Base-by-base conservation (phyloP, 2,797 vertebrate genomes). In the Euthynnus affinis region DNA sequence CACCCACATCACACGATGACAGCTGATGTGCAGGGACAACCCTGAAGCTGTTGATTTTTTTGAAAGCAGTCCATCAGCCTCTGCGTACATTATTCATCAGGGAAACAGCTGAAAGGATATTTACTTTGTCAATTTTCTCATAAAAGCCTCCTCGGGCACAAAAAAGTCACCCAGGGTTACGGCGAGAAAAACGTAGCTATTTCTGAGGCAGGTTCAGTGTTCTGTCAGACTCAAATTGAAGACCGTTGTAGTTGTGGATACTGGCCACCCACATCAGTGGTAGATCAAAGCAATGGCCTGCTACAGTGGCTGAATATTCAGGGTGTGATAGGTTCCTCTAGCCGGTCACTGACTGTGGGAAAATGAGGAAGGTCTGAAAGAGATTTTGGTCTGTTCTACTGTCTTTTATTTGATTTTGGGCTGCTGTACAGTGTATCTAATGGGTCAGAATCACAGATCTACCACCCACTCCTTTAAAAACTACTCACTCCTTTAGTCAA, bases 31-130 rank as follows among this genome's bases (percentile, higher is more conserved):
- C 81, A 69, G 61, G 72, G 86, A 85, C 81, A 88, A 89, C 89
- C 93, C 93, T 73, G 71, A 74, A 92, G 93, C 90, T 81, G 73
- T 90, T 78, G 67, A 73, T 79, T 73, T 66, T 82, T 73, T 76
- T 87, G 17, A 88, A 89, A 87, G 84, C 72, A 60, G 74, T 84
- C 71, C 66, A 53, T 86, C 82, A 65, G 56, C 12, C 75, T 75
- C 61, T 55, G 65, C 69, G 80, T 91, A 91, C 90, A 92, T 93
- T 92, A 92, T 92, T 93, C 91, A 90, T 83, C 87, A 89, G 80
- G 75, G 46, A 85, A 90, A 87, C 83, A 83, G 85, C 84, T 89
- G 81, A 92, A 73, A 75, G 88, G 82, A 88, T 89, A 91, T 90
- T 91, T 89, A 77, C 87, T 86, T 85, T 86, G 87, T 90, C 89